Percentiles rank a stretch among this genome's conserved stretches.
These are phyloP conservation scores for Puma concolor DNA, from an alignment of 2,113 vertebrate species.

Conservation along the genomic window DNA sequence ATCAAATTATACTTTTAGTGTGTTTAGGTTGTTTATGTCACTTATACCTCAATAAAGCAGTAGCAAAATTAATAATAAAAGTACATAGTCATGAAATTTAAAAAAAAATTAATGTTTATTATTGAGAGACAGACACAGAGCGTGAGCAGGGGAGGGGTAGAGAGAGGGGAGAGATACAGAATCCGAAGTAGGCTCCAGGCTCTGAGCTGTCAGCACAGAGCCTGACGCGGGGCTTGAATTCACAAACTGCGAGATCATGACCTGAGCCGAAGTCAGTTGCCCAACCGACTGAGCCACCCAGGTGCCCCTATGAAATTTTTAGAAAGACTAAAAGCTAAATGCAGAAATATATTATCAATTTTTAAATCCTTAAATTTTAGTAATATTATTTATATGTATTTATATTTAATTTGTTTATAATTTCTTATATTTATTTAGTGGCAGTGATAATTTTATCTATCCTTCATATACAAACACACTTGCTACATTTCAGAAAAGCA, in stretches of 20 bases:
- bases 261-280: no score
- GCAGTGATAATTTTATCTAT: background rate
- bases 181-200: no score
- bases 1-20: background rate
- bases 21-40: background rate
- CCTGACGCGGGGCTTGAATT: no score
- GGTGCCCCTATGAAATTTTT: no score
- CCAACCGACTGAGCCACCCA: no score
- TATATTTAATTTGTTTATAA: background rate
- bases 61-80: background rate
- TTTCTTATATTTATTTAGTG: background rate
- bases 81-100: background rate
- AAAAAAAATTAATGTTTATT: background rate
- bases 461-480: background rate
- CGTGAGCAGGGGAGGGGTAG: no score
- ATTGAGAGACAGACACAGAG: no score
- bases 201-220: no score
- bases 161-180: no score
- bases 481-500: background rate
- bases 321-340: background rate
- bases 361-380: background rate
- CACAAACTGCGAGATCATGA: no score
- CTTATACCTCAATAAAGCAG: background rate
- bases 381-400: background rate
- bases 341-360: background rate